A percentile compares a stretch with the other conserved stretches of the same genome.
phyloP scores from a whole-genome alignment of 2,113 vertebrate species.

The Pterocles orientalis region DNA sequence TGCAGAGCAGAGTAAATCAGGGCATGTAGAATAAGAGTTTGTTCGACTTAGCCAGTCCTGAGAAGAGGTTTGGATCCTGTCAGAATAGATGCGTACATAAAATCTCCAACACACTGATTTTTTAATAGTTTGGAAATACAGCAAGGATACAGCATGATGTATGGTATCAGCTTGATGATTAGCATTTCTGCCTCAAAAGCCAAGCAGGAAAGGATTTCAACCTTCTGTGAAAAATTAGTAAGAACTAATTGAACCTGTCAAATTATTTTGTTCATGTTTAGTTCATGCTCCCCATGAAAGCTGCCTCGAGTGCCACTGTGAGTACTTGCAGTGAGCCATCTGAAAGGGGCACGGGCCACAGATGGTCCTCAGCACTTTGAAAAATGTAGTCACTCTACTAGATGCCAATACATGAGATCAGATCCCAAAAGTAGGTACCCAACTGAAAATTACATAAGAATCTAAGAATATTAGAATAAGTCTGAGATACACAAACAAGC shows the following conservation, averaged over 20 bases:
- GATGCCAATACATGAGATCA: neutral
- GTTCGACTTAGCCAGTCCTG: neutral
- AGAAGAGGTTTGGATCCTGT: neutral
- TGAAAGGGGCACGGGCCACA: neutral
- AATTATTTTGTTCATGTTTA: neutral
- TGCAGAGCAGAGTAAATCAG: neutral
- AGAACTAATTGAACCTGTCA: neutral
- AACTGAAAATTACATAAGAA: neutral
- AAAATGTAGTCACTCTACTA: neutral
- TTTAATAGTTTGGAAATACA: neutral
- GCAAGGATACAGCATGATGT: neutral
- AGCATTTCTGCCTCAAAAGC: neutral
- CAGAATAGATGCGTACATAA: neutral
- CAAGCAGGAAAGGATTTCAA: neutral
- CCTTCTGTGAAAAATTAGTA: neutral
- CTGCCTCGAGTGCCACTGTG: neutral
- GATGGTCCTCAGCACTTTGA: neutral
- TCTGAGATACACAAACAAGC: neutral
- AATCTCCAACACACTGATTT: neutral
- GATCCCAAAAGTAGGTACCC: neutral
- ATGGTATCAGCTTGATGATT: neutral
- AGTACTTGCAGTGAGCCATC: neutral
- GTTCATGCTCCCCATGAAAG: neutral
- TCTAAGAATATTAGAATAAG: neutral
- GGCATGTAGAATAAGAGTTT: neutral